Evolutionary conservation across 2,888 invertebrate species (phyloP).

Genomic region (Hemicrepidius hirtus): DNA sequence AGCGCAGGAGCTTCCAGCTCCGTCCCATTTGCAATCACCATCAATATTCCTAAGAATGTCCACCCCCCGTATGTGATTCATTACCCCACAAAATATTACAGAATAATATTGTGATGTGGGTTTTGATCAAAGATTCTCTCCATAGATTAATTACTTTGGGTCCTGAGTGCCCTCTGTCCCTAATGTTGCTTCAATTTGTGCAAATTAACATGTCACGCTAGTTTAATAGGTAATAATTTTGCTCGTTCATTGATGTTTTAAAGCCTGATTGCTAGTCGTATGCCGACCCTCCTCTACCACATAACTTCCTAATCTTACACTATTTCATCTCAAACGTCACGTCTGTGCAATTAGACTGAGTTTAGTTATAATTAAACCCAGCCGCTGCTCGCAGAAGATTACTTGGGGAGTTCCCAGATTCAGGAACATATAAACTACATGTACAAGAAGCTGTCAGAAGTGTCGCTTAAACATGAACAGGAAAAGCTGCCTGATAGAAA

Average conservation of each 20-base stretch:
- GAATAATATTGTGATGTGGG: too few relatives aligned
- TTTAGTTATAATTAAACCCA: slow-evolving; percentile 50
- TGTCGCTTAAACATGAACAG: slow-evolving; percentile 35
- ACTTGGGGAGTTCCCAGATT: slow-evolving; percentile 47
- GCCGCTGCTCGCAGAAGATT: slow-evolving; percentile 42
- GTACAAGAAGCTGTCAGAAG: slow-evolving; percentile 33
- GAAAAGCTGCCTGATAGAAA: slow-evolving; percentile 9
- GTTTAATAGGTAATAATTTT: slow-evolving; percentile 26
- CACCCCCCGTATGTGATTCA: too few relatives aligned
- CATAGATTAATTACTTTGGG: background rate
- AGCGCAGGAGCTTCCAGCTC: too few relatives aligned
- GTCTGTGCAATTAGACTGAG: slow-evolving; percentile 48
- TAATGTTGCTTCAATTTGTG: background rate
- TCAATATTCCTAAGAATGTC: too few relatives aligned
- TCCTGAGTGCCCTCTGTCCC: background rate
- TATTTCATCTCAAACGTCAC: slow-evolving; percentile 47
- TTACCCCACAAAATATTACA: too few relatives aligned
- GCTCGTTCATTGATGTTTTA: slow-evolving; percentile 16
- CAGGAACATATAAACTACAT: slow-evolving; percentile 37
- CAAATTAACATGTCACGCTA: slow-evolving; percentile 18
- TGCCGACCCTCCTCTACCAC: slow-evolving; percentile 28
- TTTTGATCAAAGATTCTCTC: background rate
- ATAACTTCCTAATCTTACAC: slow-evolving; percentile 45
- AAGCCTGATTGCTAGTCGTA: slow-evolving; percentile 22
- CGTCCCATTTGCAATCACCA: too few relatives aligned